A percentile compares a stretch with the other conserved stretches of the same genome.
Conservation (phyloP, 2,113 vertebrate genomes). For the Carassius gibelio region DNA sequence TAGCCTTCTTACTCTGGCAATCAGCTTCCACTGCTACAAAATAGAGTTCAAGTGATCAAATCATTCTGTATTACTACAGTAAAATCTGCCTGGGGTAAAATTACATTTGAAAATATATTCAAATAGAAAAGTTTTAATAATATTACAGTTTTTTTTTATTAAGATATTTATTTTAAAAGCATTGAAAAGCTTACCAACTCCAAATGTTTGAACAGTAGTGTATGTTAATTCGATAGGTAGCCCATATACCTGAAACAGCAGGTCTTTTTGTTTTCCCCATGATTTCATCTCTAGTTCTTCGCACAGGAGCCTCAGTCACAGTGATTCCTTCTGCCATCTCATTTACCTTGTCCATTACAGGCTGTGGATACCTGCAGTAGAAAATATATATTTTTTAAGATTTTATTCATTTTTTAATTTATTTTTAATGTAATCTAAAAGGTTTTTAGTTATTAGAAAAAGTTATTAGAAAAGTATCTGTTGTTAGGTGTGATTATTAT, state of each 20-base stretch:
- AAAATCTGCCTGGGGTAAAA: not conserved
- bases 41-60: slow-evolving; percentile 27
- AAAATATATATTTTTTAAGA: too few relatives aligned
- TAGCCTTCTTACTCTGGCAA: slow-evolving; percentile 64
- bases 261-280: slow-evolving; percentile 88
- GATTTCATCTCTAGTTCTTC: slow-evolving; percentile 84
- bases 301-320: slow-evolving; percentile 80
- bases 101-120: not conserved
- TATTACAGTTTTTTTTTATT: not conserved
- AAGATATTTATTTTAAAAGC: not conserved
- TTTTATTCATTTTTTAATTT: not conserved
- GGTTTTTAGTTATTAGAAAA: too few relatives aligned
- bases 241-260: slow-evolving; percentile 78
- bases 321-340: slow-evolving; percentile 92
- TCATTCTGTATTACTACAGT: not conserved
- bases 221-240: not conserved
- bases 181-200: not conserved
- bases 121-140: not conserved
- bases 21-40: slow-evolving; percentile 66
- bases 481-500: not conserved
- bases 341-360: slow-evolving; percentile 89
- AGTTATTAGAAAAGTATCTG: not conserved
- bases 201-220: not conserved
- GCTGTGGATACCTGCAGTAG: slow-evolving; percentile 82
- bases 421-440: not conserved